phyloP scores from a whole-genome alignment of 2,888 invertebrate genomes.

The Hydrotaea diabolus region DNA sequence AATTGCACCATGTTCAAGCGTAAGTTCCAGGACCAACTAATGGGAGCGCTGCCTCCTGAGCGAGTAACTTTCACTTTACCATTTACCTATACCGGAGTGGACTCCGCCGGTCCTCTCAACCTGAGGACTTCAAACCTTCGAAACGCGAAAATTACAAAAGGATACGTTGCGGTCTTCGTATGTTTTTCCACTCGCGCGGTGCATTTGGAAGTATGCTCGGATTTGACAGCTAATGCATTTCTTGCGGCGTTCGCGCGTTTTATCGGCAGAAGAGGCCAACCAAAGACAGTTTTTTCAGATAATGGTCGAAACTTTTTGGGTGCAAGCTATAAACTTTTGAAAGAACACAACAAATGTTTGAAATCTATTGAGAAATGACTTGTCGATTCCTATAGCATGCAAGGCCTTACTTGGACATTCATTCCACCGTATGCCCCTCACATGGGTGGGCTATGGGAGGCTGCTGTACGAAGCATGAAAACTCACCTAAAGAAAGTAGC shows the following conservation, averaged over 20 bases:
- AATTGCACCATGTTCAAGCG: conserved; percentile 49
- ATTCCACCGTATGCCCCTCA: conserved; percentile 43
- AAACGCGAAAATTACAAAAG: conserved; percentile 39
- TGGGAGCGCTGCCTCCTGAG: conserved; percentile 54
- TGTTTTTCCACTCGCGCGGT: conserved; percentile 51
- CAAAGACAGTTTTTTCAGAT: conserved; percentile 44
- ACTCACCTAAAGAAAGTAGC: conserved; percentile 33
- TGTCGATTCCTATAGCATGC: neutral
- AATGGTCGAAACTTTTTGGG: conserved; percentile 54
- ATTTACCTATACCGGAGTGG: conserved; percentile 47
- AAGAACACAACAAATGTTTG: neutral
- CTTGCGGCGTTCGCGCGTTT: conserved; percentile 41
- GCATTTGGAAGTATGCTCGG: conserved; percentile 48
- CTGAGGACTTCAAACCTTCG: conserved; percentile 38
- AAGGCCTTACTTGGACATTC: conserved; percentile 26
- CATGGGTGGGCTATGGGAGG: conserved; percentile 55
- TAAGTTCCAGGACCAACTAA: conserved; percentile 43
- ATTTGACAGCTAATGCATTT: conserved; percentile 46
- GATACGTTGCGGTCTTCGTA: conserved; percentile 49
- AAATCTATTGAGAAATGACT: neutral
- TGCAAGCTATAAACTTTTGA: neutral
- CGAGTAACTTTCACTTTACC: conserved; percentile 37
- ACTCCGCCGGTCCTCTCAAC: conserved; percentile 59
- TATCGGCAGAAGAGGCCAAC: conserved; percentile 50
- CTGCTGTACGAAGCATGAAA: conserved; percentile 32